Evolutionary conservation across 2,797 vertebrate genomes (phyloP).

Genomic region (Cetoscarus ocellatus): DNA sequence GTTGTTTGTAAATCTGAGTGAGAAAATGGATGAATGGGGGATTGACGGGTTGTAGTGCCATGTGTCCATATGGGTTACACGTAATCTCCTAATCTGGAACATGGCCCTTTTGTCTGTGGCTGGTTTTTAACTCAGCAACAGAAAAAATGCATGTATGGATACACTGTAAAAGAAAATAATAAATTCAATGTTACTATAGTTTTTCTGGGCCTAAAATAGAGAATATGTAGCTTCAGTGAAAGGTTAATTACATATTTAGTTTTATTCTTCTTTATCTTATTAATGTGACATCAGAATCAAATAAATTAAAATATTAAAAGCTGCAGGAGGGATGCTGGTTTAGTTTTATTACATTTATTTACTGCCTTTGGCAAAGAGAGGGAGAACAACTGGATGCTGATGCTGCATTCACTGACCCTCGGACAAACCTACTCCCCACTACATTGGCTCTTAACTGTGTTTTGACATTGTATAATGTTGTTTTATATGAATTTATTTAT

Average conservation of each 20-base stretch:
- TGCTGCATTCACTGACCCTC: conserved; percentile 36
- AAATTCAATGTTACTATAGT: not conserved
- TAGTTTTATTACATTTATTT: not conserved
- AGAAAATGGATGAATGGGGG: conserved; percentile 27
- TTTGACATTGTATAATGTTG: too few species aligned
- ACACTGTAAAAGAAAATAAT: not conserved
- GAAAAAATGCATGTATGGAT: not conserved
- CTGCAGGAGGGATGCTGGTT: not conserved
- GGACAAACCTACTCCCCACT: not conserved
- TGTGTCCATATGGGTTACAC: conserved; percentile 57
- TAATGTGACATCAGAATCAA: not conserved
- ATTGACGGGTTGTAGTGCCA: conserved; percentile 29
- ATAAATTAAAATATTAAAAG: too few species aligned
- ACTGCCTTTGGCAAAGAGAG: not conserved
- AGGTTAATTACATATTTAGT: not conserved
- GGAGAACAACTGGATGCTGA: conserved; percentile 8
- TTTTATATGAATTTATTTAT: too few species aligned
- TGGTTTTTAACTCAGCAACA: conserved; percentile 16
- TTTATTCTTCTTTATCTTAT: not conserved
- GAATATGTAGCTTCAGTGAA: too few species aligned
- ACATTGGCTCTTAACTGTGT: not conserved
- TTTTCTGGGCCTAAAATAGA: too few species aligned
- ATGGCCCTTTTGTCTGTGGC: conserved; percentile 39
- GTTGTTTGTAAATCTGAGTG: conserved; percentile 24
- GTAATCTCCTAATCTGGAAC: conserved; percentile 67